Percentiles rank a stretch among this genome's conserved stretches.
phyloP scores from a whole-genome alignment of 2,113 vertebrate species.

The Xyrauchen texanus region DNA sequence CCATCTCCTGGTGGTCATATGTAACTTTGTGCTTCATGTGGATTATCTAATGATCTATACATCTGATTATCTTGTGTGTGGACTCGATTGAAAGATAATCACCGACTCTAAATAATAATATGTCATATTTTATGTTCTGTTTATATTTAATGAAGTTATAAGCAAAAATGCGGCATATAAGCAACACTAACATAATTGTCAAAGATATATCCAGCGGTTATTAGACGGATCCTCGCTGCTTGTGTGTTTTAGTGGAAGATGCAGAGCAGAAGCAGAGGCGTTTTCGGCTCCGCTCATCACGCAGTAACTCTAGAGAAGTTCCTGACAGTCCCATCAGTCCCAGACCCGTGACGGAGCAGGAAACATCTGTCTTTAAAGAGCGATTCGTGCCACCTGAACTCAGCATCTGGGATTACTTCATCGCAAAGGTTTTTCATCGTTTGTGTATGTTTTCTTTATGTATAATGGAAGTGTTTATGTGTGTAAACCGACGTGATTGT shows the following conservation, averaged over 20 bases:
- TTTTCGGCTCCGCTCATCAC: constrained; percentile 76
- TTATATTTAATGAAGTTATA: too few relatives aligned
- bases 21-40: too few relatives aligned
- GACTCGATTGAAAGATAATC: too few relatives aligned
- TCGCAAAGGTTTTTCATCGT: constrained; percentile 83
- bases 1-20: too few relatives aligned
- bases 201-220: too few relatives aligned
- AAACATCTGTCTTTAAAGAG: constrained; percentile 79
- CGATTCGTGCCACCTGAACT: constrained; percentile 92
- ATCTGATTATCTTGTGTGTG: too few relatives aligned
- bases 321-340: constrained; percentile 64
- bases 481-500: neutral
- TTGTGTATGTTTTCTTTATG: neutral
- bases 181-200: too few relatives aligned
- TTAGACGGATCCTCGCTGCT: too few relatives aligned
- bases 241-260: constrained; percentile 62
- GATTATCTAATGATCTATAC: too few relatives aligned
- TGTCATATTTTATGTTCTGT: too few relatives aligned
- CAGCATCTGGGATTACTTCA: constrained; percentile 98
- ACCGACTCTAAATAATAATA: too few relatives aligned
- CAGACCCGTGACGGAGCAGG: constrained; percentile 71
- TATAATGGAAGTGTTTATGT: neutral
- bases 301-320: constrained; percentile 77
- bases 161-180: too few relatives aligned
- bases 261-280: constrained; percentile 77